phyloP scores from a whole-genome alignment of 2,113 vertebrate genomes.

The Forbesichthys agassizii region DNA sequence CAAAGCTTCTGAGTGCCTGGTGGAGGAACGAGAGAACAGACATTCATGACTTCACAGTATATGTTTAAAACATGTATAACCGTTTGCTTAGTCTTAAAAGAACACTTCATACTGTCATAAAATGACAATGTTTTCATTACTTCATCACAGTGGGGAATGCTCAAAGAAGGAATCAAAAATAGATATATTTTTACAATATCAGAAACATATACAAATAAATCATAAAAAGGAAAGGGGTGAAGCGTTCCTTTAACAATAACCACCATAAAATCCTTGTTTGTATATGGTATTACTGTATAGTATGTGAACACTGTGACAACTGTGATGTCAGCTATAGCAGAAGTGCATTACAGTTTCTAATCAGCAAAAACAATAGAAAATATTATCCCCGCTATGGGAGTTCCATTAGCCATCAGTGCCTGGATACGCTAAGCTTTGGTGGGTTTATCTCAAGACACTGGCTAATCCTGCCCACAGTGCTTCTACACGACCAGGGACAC shows the following conservation, averaged over 20 bases:
- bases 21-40: constrained; percentile 84
- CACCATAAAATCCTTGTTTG: no score
- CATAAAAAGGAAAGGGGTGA: no score
- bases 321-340: not conserved
- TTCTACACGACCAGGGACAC: constrained; percentile 13
- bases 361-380: constrained; percentile 83
- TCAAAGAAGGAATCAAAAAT: no score
- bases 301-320: not conserved
- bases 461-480: not conserved
- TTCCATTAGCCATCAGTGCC: not conserved
- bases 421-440: not conserved
- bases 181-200: no score
- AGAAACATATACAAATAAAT: no score
- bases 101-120: not conserved
- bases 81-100: not conserved
- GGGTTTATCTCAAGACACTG: constrained; percentile 22
- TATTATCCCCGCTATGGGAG: constrained; percentile 76
- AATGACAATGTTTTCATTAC: no score
- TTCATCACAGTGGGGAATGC: no score
- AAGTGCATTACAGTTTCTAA: constrained; percentile 83
- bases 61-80: constrained; percentile 23
- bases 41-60: constrained; percentile 70
- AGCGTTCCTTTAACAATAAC: no score
- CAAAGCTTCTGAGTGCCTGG: constrained; percentile 82
- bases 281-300: no score